Percentiles rank a stretch among this genome's conserved stretches.
phyloP scores from a whole-genome alignment of 2,797 vertebrate genomes.

The Podargus strigoides region DNA sequence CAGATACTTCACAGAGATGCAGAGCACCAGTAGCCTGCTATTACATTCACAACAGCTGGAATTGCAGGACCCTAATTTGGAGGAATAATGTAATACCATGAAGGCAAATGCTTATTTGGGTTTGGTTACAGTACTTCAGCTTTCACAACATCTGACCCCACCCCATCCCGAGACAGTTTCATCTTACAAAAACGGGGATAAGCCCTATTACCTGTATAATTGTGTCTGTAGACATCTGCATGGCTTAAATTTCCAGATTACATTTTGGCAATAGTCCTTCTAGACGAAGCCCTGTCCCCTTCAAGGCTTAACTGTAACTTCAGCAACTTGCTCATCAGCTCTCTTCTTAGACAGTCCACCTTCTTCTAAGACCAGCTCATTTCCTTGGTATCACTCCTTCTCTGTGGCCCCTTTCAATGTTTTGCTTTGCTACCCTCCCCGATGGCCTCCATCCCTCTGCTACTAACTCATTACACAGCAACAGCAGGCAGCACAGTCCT shows the following conservation, averaged over 20 bases:
- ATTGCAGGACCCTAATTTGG: slow-evolving; percentile 9
- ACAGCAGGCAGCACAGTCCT: neutral
- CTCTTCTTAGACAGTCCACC: neutral
- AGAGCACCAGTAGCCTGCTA: neutral
- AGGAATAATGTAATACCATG: neutral
- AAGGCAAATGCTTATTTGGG: neutral
- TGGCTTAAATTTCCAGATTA: neutral
- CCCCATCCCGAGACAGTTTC: slow-evolving; percentile 22
- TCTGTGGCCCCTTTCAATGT: neutral
- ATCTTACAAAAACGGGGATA: neutral
- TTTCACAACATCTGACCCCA: slow-evolving; percentile 15
- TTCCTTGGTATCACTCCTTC: neutral
- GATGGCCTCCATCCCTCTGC: neutral
- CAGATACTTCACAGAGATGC: neutral
- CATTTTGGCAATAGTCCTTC: neutral
- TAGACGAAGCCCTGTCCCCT: neutral
- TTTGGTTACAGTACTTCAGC: slow-evolving; percentile 9
- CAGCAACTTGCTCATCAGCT: neutral
- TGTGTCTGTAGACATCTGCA: neutral
- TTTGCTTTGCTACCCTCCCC: neutral
- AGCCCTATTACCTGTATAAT: neutral
- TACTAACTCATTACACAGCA: neutral
- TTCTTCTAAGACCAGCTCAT: neutral
- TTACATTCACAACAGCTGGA: slow-evolving; percentile 1
- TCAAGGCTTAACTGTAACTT: neutral